A percentile compares a stretch with the other conserved stretches of the same genome.
phyloP scores from a whole-genome alignment of 2,797 vertebrate species.

The Enteromius unitaeniatus region DNA sequence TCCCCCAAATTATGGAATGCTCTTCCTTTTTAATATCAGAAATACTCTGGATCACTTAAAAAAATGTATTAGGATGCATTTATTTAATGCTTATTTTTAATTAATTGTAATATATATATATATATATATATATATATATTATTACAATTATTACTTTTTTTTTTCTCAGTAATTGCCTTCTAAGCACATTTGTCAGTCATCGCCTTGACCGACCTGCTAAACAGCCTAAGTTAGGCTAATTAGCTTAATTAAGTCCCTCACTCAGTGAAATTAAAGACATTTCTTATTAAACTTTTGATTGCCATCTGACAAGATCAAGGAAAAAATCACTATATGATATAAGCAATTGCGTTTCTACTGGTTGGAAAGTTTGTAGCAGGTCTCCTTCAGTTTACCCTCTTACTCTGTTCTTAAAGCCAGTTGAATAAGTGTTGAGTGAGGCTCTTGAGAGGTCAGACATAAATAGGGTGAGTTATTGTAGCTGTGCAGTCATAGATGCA shows the following conservation, averaged over 20 bases:
- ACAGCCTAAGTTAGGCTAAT: slow-evolving; percentile 88
- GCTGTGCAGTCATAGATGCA: slow-evolving; percentile 26
- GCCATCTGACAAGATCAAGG: slow-evolving; percentile 61
- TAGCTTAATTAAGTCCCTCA: slow-evolving; percentile 90
- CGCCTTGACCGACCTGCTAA: slow-evolving; percentile 84
- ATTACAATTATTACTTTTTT: slow-evolving; percentile 57
- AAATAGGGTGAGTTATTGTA: slow-evolving; percentile 34
- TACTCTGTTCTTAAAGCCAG: slow-evolving; percentile 39
- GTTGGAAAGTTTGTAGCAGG: slow-evolving; percentile 15
- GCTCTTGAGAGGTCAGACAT: slow-evolving; percentile 23
- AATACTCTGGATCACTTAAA: too few species aligned
- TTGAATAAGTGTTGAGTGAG: slow-evolving; percentile 15
- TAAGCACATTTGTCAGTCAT: slow-evolving; percentile 84
- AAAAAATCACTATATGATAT: neutral
- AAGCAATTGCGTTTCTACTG: slow-evolving; percentile 6
- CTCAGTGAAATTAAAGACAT: slow-evolving; percentile 85
- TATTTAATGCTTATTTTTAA: too few species aligned
- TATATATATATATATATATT: too few species aligned
- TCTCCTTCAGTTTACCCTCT: slow-evolving; percentile 4
- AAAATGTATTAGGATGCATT: too few species aligned
- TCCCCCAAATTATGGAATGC: too few species aligned
- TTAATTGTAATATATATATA: too few species aligned
- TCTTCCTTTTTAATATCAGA: too few species aligned
- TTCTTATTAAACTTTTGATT: slow-evolving; percentile 79
- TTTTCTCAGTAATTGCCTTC: slow-evolving; percentile 79